phyloP scores from a whole-genome alignment of 2,113 vertebrate species.

The Alexandromys fortis region DNA sequence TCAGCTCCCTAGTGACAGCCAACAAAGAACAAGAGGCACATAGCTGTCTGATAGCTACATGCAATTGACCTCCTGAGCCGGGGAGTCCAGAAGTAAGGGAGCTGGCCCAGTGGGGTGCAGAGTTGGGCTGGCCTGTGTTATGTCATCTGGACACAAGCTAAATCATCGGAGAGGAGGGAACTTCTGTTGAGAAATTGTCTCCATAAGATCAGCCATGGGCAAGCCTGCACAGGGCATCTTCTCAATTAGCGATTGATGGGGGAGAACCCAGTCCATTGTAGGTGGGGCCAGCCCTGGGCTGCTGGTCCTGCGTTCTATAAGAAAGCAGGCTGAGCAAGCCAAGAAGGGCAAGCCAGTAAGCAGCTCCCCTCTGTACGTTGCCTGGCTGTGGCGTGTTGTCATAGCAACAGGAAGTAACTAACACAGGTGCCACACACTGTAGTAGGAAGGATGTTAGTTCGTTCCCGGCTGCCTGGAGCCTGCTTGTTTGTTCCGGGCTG shows the following conservation, averaged over 20 bases:
- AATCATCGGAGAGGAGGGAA: background rate
- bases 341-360: background rate
- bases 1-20: background rate
- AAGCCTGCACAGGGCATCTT: background rate
- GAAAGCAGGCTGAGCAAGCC: background rate
- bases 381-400: background rate
- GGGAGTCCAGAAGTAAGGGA: background rate
- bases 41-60: too few species aligned
- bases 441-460: too few species aligned
- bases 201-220: background rate
- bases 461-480: too few species aligned
- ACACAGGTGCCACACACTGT: too few species aligned
- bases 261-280: background rate
- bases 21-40: background rate
- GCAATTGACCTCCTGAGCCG: accelerated
- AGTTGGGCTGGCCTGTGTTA: background rate
- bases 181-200: background rate
- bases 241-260: background rate
- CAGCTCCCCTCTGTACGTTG: background rate
- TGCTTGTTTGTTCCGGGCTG: too few species aligned
- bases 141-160: background rate
- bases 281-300: background rate
- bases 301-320: background rate
- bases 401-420: background rate
- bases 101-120: background rate